A percentile compares a stretch with the other conserved stretches of the same genome.
Evolutionary conservation across 2,797 vertebrate genomes (phyloP).

Genomic region (Xiphorhynchus erythropygius): DNA sequence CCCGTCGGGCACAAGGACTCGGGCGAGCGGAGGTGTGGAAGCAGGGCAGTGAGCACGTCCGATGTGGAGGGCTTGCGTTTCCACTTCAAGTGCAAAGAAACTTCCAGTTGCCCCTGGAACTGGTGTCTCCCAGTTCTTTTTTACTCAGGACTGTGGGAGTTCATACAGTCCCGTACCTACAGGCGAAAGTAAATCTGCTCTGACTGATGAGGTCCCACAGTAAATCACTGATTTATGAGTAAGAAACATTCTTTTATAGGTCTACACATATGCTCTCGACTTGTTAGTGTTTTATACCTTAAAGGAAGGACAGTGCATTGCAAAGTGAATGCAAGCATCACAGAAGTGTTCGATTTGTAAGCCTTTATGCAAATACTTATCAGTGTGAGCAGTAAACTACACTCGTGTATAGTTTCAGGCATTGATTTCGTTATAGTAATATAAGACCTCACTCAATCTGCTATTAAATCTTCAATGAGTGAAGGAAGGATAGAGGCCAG

Average conservation of each 20-base stretch:
- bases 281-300: neutral
- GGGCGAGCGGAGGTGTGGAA: rapidly evolving
- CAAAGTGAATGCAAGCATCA: neutral
- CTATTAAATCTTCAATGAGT: neutral
- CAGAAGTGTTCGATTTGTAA: neutral
- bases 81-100: neutral
- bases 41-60: neutral
- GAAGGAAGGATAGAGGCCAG: neutral
- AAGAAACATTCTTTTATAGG: neutral
- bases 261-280: rapidly evolving
- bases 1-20: rapidly evolving
- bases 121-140: neutral
- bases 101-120: neutral
- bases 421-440: neutral
- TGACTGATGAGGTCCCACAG: neutral
- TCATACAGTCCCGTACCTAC: neutral
- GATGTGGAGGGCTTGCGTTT: rapidly evolving
- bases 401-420: neutral
- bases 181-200: neutral
- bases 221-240: neutral
- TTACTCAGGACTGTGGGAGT: neutral
- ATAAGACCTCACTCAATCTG: neutral
- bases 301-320: neutral
- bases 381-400: neutral
- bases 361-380: neutral